Evolutionary conservation across 1,140 invertebrate species (phyloP).

Genomic region (Pogonus chalceus): DNA sequence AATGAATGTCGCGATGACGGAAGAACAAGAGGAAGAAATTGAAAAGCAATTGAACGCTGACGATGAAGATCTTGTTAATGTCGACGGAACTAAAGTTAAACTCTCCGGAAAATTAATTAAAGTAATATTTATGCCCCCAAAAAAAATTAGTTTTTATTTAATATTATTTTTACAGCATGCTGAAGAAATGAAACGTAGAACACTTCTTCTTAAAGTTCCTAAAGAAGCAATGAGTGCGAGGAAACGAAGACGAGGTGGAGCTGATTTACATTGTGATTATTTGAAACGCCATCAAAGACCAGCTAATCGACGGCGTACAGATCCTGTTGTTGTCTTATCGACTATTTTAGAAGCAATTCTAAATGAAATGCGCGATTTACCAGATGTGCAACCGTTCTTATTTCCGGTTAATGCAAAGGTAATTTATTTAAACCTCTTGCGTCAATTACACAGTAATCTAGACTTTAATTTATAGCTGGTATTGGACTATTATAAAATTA

Average conservation of each 20-base stretch:
- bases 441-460: neutral
- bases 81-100: slow-evolving; percentile 85
- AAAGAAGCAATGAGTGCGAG: slow-evolving; percentile 60
- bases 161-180: slow-evolving; percentile 48
- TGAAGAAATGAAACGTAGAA: slow-evolving; percentile 67
- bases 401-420: slow-evolving; percentile 91
- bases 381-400: slow-evolving; percentile 86
- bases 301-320: slow-evolving; percentile 87
- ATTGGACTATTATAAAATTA: slow-evolving; percentile 88
- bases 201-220: slow-evolving; percentile 74
- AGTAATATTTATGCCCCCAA: slow-evolving; percentile 36
- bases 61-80: slow-evolving; percentile 81
- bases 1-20: slow-evolving; percentile 64
- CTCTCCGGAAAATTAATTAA: slow-evolving; percentile 72
- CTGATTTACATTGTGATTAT: slow-evolving; percentile 84
- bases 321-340: slow-evolving; percentile 91
- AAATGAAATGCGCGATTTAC: slow-evolving; percentile 86
- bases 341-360: slow-evolving; percentile 87
- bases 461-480: slow-evolving; percentile 48
- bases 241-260: slow-evolving; percentile 52
- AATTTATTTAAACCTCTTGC: slow-evolving; percentile 18
- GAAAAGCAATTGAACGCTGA: slow-evolving; percentile 64
- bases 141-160: slow-evolving; percentile 1
- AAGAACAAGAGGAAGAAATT: slow-evolving; percentile 74
- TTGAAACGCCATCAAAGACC: slow-evolving; percentile 77